phyloP scores from a whole-genome alignment of 2,113 vertebrate genomes.

The Gopherus evgoodei region DNA sequence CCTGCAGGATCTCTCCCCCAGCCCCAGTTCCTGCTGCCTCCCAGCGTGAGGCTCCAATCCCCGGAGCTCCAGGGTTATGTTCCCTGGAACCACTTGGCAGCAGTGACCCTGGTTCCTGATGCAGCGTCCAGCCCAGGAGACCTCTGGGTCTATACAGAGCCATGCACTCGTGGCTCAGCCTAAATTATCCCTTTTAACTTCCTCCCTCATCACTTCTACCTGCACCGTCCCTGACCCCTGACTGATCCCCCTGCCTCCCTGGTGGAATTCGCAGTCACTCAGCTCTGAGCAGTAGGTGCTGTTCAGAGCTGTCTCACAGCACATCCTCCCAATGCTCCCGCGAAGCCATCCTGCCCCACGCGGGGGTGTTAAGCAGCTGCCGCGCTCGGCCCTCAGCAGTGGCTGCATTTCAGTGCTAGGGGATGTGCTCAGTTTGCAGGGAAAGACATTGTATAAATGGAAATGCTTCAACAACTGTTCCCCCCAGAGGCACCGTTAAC shows the following conservation, averaged over 20 bases:
- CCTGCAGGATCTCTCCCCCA: neutral
- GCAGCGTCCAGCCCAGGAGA: too few species aligned
- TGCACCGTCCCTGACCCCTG: accelerated
- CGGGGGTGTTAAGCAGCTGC: neutral
- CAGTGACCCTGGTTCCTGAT: too few species aligned
- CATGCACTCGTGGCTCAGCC: accelerated
- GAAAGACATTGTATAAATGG: neutral
- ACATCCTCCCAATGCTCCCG: too few species aligned
- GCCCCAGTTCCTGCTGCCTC: neutral
- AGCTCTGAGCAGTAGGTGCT: neutral
- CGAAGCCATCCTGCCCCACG: neutral
- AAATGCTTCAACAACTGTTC: neutral
- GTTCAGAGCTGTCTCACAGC: neutral
- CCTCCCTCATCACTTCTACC: neutral
- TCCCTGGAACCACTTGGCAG: neutral
- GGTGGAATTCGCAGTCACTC: neutral
- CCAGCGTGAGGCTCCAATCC: neutral
- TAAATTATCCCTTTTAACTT: neutral
- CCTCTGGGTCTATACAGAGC: too few species aligned
- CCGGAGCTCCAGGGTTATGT: neutral
- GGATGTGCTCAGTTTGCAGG: neutral
- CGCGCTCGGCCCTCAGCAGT: neutral
- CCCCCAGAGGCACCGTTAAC: neutral
- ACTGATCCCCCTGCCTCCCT: neutral
- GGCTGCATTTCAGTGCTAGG: neutral